phyloP scores from a whole-genome alignment of 2,888 invertebrate species.

The Campopleginae sp. region DNA sequence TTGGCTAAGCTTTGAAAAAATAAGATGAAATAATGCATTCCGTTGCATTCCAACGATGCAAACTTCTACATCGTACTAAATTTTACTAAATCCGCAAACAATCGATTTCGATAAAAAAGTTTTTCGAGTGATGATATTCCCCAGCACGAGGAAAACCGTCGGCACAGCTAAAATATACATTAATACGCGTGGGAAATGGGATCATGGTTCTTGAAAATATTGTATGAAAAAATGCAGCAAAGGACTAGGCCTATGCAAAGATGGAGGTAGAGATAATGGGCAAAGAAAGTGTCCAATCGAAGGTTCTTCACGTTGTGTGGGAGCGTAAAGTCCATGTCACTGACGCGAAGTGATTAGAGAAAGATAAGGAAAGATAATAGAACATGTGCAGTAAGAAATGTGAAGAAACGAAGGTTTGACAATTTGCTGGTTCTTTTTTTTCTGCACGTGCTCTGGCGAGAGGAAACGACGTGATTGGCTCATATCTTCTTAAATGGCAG shows the following conservation, averaged over 20 bases:
- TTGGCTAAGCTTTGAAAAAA: no score
- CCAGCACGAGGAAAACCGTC: no score
- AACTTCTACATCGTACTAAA: background rate
- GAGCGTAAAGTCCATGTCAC: conserved; percentile 4
- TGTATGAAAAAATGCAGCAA: background rate
- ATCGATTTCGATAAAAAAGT: no score
- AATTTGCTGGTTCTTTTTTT: background rate
- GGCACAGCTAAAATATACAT: no score
- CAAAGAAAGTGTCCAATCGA: conserved; percentile 41
- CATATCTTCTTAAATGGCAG: background rate
- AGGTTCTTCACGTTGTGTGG: background rate
- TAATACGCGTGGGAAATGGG: conserved; percentile 23
- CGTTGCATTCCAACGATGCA: background rate
- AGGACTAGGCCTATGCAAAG: background rate
- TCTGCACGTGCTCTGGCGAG: background rate
- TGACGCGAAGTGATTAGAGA: background rate
- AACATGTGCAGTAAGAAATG: background rate
- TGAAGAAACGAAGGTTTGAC: conserved; percentile 1
- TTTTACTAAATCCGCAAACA: no score
- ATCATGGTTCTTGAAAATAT: conserved; percentile 16
- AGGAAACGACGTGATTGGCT: background rate
- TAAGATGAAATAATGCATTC: background rate
- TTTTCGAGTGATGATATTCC: background rate
- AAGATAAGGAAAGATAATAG: conserved; percentile 5
- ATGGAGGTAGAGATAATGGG: background rate